Conservation (phyloP, 2,797 vertebrate genomes). For the Gallinago stenura region DNA sequence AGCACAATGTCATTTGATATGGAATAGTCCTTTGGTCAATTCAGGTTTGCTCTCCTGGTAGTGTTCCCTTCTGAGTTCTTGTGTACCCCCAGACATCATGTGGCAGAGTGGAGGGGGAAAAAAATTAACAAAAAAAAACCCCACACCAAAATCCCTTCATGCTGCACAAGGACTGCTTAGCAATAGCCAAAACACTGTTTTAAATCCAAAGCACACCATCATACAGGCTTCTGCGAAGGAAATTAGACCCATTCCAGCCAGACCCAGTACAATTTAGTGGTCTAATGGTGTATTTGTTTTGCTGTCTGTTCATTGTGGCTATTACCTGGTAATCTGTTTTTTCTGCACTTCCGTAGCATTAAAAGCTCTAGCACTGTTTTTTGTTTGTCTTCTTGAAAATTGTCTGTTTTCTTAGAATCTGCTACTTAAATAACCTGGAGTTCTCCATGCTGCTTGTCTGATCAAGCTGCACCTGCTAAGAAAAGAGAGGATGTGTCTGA, state of each 20-base stretch:
- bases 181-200: neutral
- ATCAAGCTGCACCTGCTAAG: neutral
- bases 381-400: neutral
- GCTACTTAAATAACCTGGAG: neutral
- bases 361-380: neutral
- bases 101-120: neutral
- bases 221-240: neutral
- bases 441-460: neutral
- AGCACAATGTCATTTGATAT: neutral
- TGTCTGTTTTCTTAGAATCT: neutral
- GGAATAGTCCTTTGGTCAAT: neutral
- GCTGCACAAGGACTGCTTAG: neutral
- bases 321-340: neutral
- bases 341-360: neutral
- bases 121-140: fast-evolving
- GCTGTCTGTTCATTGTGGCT: neutral
- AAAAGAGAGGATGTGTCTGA: neutral
- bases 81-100: fast-evolving
- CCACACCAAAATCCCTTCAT: neutral
- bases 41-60: neutral
- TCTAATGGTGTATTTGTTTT: neutral
- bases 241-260: neutral
- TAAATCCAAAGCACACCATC: neutral
- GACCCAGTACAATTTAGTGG: neutral
- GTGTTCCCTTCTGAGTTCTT: neutral